Conservation (phyloP, 2,888 invertebrate species). For the Tachina grossa region DNA sequence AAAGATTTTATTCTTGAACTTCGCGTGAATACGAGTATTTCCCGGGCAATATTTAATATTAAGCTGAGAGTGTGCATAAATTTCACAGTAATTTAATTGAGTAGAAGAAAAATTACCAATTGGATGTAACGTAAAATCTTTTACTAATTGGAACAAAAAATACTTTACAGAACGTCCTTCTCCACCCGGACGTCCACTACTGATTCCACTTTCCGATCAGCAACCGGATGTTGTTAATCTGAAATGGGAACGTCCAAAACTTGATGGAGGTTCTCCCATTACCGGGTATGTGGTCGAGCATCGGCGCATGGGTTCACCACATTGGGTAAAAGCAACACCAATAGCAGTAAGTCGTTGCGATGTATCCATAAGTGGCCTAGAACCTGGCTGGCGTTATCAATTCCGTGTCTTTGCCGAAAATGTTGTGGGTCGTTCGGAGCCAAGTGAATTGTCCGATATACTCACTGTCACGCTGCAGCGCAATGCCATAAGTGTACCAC, state of each 20-base stretch:
- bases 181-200: slow-evolving; percentile 91
- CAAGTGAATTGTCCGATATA: slow-evolving; percentile 93
- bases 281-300: slow-evolving; percentile 92
- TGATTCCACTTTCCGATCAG: slow-evolving; percentile 88
- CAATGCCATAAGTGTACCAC: slow-evolving; percentile 88
- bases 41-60: too few relatives aligned
- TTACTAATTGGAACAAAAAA: background rate
- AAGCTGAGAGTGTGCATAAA: background rate
- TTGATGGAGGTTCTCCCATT: slow-evolving; percentile 94
- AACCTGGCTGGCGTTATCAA: slow-evolving; percentile 93
- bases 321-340: slow-evolving; percentile 92
- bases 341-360: slow-evolving; percentile 88
- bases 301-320: slow-evolving; percentile 88
- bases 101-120: background rate
- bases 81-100: slow-evolving; percentile 4
- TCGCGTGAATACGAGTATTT: too few relatives aligned
- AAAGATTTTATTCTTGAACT: too few relatives aligned
- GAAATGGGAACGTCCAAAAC: slow-evolving; percentile 90
- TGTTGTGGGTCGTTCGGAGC: slow-evolving; percentile 92
- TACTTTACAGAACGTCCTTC: slow-evolving; percentile 87
- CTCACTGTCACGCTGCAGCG: slow-evolving; percentile 90
- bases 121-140: background rate
- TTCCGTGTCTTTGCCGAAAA: slow-evolving; percentile 97
- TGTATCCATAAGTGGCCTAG: slow-evolving; percentile 90
- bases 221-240: slow-evolving; percentile 92